Conservation (phyloP, 2,113 vertebrate genomes). For the Otus sunia region DNA sequence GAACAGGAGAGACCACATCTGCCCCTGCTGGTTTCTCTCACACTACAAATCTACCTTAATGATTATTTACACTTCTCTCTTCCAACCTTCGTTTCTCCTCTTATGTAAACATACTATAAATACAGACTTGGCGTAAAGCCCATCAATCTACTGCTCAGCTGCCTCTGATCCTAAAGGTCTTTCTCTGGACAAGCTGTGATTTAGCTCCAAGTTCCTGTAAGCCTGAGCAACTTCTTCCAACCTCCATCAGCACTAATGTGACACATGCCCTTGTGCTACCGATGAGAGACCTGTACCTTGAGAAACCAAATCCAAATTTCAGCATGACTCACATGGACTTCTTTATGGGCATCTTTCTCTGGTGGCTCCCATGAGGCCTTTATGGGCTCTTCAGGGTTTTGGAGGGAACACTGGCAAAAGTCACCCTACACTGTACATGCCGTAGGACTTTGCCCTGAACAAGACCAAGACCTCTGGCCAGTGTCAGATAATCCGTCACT, state of each 20-base stretch:
- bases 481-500: conserved; percentile 85
- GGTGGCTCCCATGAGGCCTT: neutral
- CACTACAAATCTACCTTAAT: neutral
- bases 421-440: conserved; percentile 12
- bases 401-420: conserved; percentile 53
- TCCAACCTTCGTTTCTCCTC: conserved; percentile 26
- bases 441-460: conserved; percentile 68
- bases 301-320: conserved; percentile 12
- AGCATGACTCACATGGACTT: neutral
- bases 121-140: conserved; percentile 31
- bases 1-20: neutral
- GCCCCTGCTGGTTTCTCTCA: neutral
- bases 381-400: conserved; percentile 6
- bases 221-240: conserved; percentile 52
- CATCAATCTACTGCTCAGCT: conserved; percentile 17
- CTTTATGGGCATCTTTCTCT: neutral
- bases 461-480: conserved; percentile 79
- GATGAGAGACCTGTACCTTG: neutral
- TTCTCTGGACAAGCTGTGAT: conserved; percentile 46
- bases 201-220: conserved; percentile 58
- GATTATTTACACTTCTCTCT: conserved; percentile 40
- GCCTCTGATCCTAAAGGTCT: conserved; percentile 12
- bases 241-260: conserved; percentile 53
- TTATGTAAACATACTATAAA: conserved; percentile 42
- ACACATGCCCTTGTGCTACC: conserved; percentile 23